phyloP scores from a whole-genome alignment of 1,140 invertebrate genomes.

The Araneus ventricosus region DNA sequence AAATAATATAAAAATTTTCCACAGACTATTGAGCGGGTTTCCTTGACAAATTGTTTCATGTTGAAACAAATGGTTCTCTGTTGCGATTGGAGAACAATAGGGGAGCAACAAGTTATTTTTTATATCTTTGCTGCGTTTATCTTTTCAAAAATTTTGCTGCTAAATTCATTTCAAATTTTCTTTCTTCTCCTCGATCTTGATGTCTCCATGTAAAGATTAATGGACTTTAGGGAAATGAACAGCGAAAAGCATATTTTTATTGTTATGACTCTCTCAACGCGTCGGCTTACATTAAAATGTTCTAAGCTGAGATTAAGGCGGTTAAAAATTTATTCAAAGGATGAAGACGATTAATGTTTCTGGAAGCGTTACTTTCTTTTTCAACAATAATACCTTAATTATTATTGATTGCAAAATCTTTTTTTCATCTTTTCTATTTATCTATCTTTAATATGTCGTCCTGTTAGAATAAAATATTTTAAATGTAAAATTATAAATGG shows the following conservation, averaged over 20 bases:
- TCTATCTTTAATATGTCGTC: too few species aligned
- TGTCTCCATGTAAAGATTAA: neutral
- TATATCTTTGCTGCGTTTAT: neutral
- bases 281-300: neutral
- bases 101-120: slow-evolving; percentile 35
- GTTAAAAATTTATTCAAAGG: neutral
- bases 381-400: too few species aligned
- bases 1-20: slow-evolving; percentile 17
- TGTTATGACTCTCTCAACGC: neutral
- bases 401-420: too few species aligned
- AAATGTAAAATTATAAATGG: too few species aligned
- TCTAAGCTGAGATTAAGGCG: neutral
- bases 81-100: neutral
- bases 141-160: neutral
- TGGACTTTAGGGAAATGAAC: neutral
- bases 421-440: too few species aligned
- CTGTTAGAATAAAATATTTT: too few species aligned
- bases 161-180: neutral
- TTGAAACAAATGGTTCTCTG: neutral
- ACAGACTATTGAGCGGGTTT: neutral
- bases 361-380: too few species aligned
- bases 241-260: neutral
- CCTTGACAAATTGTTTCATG: slow-evolving; percentile 31
- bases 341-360: too few species aligned
- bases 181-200: neutral